Evolutionary conservation across 1,140 invertebrate genomes (phyloP), one percentile per base, ranked within the genome.

Genomic region (Halictus rubicundus): DNA sequence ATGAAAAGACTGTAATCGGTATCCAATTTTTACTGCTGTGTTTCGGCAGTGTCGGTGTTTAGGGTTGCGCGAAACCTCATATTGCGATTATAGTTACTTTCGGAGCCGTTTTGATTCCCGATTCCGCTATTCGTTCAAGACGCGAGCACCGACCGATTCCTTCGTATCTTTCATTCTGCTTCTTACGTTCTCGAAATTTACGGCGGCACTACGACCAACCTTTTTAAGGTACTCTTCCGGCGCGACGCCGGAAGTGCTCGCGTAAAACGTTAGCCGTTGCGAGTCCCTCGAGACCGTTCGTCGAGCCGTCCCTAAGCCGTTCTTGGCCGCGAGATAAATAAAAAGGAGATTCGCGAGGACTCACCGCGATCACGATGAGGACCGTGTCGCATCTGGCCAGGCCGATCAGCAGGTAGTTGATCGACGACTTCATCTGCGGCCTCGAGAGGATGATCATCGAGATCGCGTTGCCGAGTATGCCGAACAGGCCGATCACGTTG

Each of bases 371-470:
- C 65, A 98, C 94, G 65, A 99, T 97, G 70, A 99, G 95, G 66
- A 98, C 94, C 0, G 97, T 97, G 93, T 99, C 98, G 93, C 97
- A 98, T 87, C 97, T 95, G 1, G 98, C 98, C 49, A 99, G 94
- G 2, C 97, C 97, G 59, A 97, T 97, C 7, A 99, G 94, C 77
- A 98, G 94, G 89, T 98, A 98, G 93, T 99, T 99, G 84, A 99
- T 98, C 83, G 97, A 98, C 12, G 97, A 98, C 84, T 96, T 95
- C 98, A 99, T 99, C 88, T 98, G 97, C 0, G 97, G 97, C 52
- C 97, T 94, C 19, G 96, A 97, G 12, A 99, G 93, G 42, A 99
- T 98, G 27, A 98, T 96, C 94, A 98, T 97, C 0, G 97, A 97
- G 23, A 99, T 96, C 32, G 96, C 94, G 91, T 99, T 99, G 70